Conservation (phyloP, 2,888 invertebrate species). For the Leptodirus hochenwartii region DNA sequence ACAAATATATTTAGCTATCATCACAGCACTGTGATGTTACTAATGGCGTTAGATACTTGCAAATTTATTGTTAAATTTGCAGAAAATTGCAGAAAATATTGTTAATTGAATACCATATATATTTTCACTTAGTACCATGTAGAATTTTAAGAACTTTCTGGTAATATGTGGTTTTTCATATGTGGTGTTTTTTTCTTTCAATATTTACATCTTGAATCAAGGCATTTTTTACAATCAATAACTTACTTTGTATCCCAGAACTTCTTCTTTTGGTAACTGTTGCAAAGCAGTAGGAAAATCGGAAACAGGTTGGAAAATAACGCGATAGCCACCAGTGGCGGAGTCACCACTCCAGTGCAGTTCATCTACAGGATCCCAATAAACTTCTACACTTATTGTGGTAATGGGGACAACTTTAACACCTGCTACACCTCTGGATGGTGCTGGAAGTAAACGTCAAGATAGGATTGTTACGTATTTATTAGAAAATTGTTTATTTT, state of each 20-base stretch:
- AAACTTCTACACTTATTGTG: conserved; percentile 81
- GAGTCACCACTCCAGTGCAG: conserved; percentile 79
- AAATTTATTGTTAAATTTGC: too few relatives aligned
- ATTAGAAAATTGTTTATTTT: not conserved
- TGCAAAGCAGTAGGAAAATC: conserved; percentile 77
- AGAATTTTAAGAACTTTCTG: too few relatives aligned
- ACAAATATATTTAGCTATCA: too few relatives aligned
- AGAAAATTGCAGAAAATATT: too few relatives aligned
- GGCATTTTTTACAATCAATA: too few relatives aligned
- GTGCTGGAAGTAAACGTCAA: conserved; percentile 39
- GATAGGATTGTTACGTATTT: not conserved
- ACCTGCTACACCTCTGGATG: conserved; percentile 62
- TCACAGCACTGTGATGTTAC: too few relatives aligned
- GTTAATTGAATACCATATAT: too few relatives aligned
- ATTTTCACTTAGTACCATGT: too few relatives aligned
- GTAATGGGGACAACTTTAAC: conserved; percentile 86
- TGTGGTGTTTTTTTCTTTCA: too few relatives aligned
- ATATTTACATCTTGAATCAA: too few relatives aligned
- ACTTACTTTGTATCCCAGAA: conserved; percentile 58
- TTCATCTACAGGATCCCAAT: conserved; percentile 68
- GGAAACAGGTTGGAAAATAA: conserved; percentile 74
- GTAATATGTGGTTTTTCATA: too few relatives aligned
- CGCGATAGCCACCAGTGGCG: conserved; percentile 71
- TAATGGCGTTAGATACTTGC: too few relatives aligned
- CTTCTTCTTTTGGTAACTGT: conserved; percentile 66